A percentile compares a stretch with the other conserved stretches of the same genome.
Evolutionary conservation across 92 coral and sea anemone species (phyloP).

Genomic region (Porites rus): DNA sequence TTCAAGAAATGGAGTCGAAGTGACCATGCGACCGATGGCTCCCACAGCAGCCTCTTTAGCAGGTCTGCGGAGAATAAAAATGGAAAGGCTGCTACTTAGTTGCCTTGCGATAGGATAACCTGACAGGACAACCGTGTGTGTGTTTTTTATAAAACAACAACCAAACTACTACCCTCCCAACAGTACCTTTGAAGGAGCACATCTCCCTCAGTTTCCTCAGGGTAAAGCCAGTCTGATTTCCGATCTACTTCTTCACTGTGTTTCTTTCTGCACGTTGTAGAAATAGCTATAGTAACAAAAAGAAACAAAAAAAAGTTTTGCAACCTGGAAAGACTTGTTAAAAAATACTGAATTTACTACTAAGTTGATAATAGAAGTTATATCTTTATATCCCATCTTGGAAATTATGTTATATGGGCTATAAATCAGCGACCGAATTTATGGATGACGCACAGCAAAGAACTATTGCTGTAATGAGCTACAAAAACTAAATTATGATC

Average conservation of each 20-base stretch:
- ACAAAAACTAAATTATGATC: too few species aligned
- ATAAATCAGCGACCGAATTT: too few species aligned
- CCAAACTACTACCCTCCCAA: too few species aligned
- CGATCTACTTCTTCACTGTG: slow-evolving; percentile 29
- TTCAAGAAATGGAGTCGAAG: slow-evolving; percentile 44
- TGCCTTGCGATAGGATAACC: too few species aligned
- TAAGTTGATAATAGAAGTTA: slow-evolving; percentile 1
- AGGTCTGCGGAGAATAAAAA: slow-evolving; percentile 19
- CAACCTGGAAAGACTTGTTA: neutral
- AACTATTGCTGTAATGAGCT: too few species aligned
- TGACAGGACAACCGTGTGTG: too few species aligned
- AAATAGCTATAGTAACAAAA: slow-evolving; percentile 36
- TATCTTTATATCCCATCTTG: neutral
- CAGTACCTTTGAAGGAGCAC: slow-evolving; percentile 21
- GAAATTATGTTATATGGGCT: too few species aligned
- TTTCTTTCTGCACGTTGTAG: slow-evolving; percentile 38
- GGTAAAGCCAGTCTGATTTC: slow-evolving; percentile 51
- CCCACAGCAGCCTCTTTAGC: slow-evolving; percentile 42
- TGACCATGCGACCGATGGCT: slow-evolving; percentile 18
- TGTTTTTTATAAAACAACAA: too few species aligned
- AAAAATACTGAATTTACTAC: neutral
- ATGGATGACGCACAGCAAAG: too few species aligned
- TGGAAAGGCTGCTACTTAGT: neutral
- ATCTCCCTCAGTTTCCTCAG: slow-evolving; percentile 20
- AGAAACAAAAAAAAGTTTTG: neutral